phyloP scores from a whole-genome alignment of 2,113 vertebrate genomes.

The Caloenas nicobarica region DNA sequence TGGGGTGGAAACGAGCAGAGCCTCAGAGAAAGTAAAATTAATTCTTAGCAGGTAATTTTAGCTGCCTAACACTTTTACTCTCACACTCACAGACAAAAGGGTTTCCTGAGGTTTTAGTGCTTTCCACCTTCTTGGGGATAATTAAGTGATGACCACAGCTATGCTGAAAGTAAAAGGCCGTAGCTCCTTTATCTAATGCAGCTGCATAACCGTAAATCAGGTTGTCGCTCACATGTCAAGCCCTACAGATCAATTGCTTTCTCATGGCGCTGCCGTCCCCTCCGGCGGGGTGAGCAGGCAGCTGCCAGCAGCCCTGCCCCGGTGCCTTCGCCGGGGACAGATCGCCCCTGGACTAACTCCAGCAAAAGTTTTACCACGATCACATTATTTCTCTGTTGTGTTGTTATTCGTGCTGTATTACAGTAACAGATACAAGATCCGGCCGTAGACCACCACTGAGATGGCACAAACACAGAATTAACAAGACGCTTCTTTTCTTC shows the following conservation, averaged over 20 bases:
- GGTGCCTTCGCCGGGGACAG: background rate
- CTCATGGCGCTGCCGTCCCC: background rate
- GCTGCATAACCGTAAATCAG: constrained; percentile 5
- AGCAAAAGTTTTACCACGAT: background rate
- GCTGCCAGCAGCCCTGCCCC: background rate
- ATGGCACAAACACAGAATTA: background rate
- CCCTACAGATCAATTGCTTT: background rate
- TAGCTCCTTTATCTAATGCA: background rate
- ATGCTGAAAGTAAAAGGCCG: constrained; percentile 19
- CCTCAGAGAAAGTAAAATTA: constrained; percentile 15
- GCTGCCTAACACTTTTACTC: background rate
- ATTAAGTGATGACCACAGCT: constrained; percentile 37
- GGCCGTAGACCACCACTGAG: background rate
- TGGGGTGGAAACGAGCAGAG: background rate
- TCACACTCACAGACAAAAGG: background rate
- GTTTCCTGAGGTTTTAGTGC: constrained; percentile 30
- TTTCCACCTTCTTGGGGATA: background rate
- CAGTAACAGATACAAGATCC: no score
- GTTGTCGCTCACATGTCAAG: accelerated
- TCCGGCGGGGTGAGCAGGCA: background rate
- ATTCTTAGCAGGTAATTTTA: constrained; percentile 9
- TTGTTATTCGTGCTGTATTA: background rate
- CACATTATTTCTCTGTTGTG: background rate
- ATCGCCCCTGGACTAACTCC: accelerated
- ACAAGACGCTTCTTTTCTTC: background rate